Base-by-base conservation (phyloP, 2,797 vertebrate species). In the Paratrypauchen microcephalus region DNA sequence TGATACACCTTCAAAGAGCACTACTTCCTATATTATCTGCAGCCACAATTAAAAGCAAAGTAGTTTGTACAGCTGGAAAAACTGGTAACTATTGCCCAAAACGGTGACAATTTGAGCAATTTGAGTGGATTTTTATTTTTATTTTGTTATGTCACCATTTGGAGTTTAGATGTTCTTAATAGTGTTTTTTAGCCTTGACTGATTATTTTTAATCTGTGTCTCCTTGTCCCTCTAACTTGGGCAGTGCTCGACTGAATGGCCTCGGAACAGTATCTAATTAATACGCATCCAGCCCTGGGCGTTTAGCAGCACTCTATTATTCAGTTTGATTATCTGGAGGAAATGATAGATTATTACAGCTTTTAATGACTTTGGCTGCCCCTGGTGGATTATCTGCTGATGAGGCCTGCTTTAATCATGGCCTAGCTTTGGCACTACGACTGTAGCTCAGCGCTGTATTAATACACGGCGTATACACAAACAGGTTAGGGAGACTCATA, bases 301-400 rank as follows among this genome's bases (percentile, higher is more conserved):
- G 74, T 90, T 91, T 89, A 93, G 75, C 73, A 77, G 36, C 84
- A 84, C 82, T 90, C 86, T 66, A 74, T 92, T 87, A 90, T 92
- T 77, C 18, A 89, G 65, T 89, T 93, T 93, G 92, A 94, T 93
- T 92, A 91, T 90, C 86, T 83, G 78, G 84, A 93, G 92, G 91
- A 91, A 93, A 90, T 89, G 83, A 89, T 91, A 86, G 78, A 86
- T 91, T 90, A 89, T 91, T 91, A 91, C 87, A 81, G 87, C 88
- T 90, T 92, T 92, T 94, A 94, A 92, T 95, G 76, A 92, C 91
- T 93, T 92, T 92, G 89, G 87, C 89, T 85, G 91, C 90, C 85
- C 88, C 89, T 79, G 11, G 68, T 89, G 89, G 75, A 81, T 87
- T 83, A 80, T 81, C 78, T 77, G 81, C 87, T 90, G 89, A 92